Percentiles rank a stretch among this genome's conserved stretches.
phyloP scores from a whole-genome alignment of 2,113 vertebrate species.

The Panthera uncia region DNA sequence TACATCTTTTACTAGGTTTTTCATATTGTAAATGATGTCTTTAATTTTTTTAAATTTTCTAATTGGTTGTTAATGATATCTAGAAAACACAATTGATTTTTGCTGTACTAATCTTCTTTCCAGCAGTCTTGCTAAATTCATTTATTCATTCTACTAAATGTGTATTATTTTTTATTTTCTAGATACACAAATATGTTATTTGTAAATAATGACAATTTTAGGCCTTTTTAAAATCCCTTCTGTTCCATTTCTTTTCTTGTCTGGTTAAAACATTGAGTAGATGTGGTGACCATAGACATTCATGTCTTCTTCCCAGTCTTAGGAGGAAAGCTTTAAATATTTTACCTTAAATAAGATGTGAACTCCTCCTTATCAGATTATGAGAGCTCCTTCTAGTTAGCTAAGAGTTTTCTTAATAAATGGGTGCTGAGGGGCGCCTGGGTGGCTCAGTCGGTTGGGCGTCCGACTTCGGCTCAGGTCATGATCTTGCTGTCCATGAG shows the following conservation, averaged over 20 bases:
- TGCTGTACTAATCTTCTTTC: not conserved
- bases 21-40: not conserved
- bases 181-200: not conserved
- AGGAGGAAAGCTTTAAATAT: not conserved
- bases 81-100: not conserved
- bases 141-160: not conserved
- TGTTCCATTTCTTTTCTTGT: not conserved
- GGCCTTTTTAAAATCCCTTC: not conserved
- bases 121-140: not conserved
- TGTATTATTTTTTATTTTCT: not conserved
- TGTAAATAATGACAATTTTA: not conserved
- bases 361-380: not conserved
- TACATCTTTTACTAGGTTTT: not conserved
- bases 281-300: not conserved
- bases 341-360: not conserved
- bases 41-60: not conserved
- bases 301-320: not conserved
- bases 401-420: not conserved
- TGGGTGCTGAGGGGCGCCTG: not conserved
- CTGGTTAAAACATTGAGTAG: not conserved
- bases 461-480: no score
- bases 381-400: not conserved
- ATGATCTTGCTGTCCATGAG: no score
- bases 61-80: not conserved
- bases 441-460: no score